Evolutionary conservation across 2,888 invertebrate genomes (phyloP).

Genomic region (Epinotia brunnichana): DNA sequence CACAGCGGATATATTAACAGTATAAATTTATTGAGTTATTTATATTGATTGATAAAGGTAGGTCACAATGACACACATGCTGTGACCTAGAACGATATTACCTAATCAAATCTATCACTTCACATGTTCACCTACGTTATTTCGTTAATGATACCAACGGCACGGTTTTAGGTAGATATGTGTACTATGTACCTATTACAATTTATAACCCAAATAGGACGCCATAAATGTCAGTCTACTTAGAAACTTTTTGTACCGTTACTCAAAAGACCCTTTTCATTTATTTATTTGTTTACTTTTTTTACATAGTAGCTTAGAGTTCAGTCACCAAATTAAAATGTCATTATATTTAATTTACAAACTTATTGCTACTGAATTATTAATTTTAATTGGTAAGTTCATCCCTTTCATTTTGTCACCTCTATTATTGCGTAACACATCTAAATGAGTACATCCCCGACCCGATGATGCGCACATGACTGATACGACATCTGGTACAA

Average conservation of each 20-base stretch:
- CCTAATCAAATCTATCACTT: constrained; percentile 61
- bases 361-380: too few relatives aligned
- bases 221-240: neutral
- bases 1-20: neutral
- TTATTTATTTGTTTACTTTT: too few relatives aligned
- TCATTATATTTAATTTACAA: too few relatives aligned
- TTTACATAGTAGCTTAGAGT: too few relatives aligned
- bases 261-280: neutral
- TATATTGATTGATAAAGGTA: constrained; percentile 34
- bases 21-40: constrained; percentile 35
- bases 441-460: constrained; percentile 11
- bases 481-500: constrained; percentile 21
- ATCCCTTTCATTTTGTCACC: neutral
- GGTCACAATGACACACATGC: constrained; percentile 46
- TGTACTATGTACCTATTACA: constrained; percentile 46
- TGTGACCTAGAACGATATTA: constrained; percentile 63
- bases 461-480: neutral
- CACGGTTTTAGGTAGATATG: constrained; percentile 63
- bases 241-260: neutral
- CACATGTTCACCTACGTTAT: constrained; percentile 67
- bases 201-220: constrained; percentile 33
- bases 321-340: too few relatives aligned
- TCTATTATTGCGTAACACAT: neutral
- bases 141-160: constrained; percentile 65
- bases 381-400: constrained; percentile 4